These are phyloP conservation scores for Adelphocoris suturalis DNA, from an alignment of 2,888 invertebrate species.

Conservation along the genomic window DNA sequence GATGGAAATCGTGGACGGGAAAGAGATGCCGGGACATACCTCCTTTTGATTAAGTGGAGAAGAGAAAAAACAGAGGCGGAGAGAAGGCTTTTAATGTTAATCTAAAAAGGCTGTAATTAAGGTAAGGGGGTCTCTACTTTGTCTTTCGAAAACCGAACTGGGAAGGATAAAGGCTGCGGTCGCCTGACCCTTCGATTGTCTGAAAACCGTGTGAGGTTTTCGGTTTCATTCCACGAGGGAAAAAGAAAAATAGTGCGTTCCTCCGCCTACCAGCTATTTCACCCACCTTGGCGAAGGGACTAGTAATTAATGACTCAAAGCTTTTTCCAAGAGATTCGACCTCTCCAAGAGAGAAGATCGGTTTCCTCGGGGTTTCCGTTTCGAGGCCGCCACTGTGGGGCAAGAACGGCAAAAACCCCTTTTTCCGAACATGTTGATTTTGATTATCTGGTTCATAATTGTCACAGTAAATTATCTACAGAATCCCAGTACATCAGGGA, in stretches of 20 bases:
- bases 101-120: conserved; percentile 51
- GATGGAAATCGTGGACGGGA: neutral
- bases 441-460: no score
- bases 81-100: conserved; percentile 18
- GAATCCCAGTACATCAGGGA: no score
- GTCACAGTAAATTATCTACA: no score
- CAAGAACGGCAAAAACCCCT: no score
- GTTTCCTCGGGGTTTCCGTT: neutral
- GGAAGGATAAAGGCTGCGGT: conserved; percentile 10
- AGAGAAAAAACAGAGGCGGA: neutral
- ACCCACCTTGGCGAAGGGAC: neutral
- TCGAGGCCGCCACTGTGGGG: no score
- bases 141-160: conserved; percentile 28
- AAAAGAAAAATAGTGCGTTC: conserved; percentile 34
- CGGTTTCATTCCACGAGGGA: conserved; percentile 10
- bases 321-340: conserved; percentile 52
- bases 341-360: neutral
- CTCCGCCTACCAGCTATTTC: neutral
- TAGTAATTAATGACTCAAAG: conserved; percentile 70
- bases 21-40: conserved; percentile 16
- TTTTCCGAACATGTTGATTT: no score
- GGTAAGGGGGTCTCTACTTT: conserved; percentile 18
- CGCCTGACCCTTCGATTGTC: neutral
- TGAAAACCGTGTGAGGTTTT: conserved; percentile 25
- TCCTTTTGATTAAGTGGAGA: conserved; percentile 43